Evolutionary conservation across 2,888 invertebrate species (phyloP).

Genomic region (Leuctra nigra): DNA sequence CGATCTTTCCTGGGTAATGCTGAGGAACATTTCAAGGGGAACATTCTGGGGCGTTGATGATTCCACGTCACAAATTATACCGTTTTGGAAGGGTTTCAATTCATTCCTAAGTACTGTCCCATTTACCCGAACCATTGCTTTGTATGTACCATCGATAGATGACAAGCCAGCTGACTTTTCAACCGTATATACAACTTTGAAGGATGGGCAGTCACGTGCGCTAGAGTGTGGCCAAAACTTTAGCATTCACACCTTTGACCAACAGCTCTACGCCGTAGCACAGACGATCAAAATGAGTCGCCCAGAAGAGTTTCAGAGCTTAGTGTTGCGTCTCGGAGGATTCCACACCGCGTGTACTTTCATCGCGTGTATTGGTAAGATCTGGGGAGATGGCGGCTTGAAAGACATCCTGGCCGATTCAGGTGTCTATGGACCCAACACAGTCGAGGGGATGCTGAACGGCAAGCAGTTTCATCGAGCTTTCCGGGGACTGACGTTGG

Average conservation of each 20-base stretch:
- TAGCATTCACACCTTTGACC: slow-evolving; percentile 9
- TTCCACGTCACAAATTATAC: too few species aligned
- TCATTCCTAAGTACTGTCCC: too few species aligned
- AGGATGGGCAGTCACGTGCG: neutral
- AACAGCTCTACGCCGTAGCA: slow-evolving; percentile 14
- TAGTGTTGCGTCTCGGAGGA: neutral
- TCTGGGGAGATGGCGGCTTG: slow-evolving; percentile 5
- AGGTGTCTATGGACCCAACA: slow-evolving; percentile 1
- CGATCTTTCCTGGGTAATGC: too few species aligned
- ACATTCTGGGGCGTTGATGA: too few species aligned
- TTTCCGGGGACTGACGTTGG: neutral
- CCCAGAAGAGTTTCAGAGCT: neutral
- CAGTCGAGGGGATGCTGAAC: neutral
- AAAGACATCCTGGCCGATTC: neutral
- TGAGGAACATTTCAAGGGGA: too few species aligned
- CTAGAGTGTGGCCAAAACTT: slow-evolving; percentile 9
- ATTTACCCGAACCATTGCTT: neutral
- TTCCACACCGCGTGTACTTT: slow-evolving; percentile 1
- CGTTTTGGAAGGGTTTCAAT: too few species aligned
- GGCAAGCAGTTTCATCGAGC: slow-evolving; percentile 1
- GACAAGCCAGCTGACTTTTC: neutral
- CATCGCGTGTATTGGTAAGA: slow-evolving; percentile 2
- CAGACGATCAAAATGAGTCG: neutral
- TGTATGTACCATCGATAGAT: slow-evolving; percentile 1
- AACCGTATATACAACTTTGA: slow-evolving; percentile 3